Evolutionary conservation across 2,888 invertebrate genomes (phyloP).

Genomic region (Thysanoteuthis rhombus): DNA sequence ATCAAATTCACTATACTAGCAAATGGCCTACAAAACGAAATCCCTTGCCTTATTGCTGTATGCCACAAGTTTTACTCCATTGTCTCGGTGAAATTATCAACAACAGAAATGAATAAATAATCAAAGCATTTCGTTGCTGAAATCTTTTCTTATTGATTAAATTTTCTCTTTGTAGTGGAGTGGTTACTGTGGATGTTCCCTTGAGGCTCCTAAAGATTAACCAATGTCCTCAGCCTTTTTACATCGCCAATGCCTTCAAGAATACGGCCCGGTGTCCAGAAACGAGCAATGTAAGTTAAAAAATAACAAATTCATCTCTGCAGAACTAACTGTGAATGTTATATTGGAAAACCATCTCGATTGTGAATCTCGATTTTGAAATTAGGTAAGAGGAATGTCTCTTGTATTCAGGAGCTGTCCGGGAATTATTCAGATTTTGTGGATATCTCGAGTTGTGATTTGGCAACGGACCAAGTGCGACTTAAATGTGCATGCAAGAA

Average conservation of each 20-base stretch:
- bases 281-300: conserved; percentile 84
- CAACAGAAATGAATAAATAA: background rate
- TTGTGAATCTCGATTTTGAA: no score
- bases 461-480: no score
- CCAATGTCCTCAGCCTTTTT: conserved; percentile 86
- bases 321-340: no score
- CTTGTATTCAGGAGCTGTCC: no score
- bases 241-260: conserved; percentile 90
- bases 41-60: background rate
- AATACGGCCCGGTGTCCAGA: conserved; percentile 92
- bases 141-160: background rate
- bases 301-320: no score
- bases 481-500: no score
- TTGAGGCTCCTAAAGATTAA: conserved; percentile 89
- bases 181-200: conserved; percentile 92
- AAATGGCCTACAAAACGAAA: background rate
- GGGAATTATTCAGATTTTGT: no score
- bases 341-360: no score
- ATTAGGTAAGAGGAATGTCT: no score
- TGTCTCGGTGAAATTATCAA: background rate
- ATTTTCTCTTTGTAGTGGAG: conserved; percentile 77
- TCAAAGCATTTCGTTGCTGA: background rate
- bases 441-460: no score
- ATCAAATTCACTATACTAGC: no score
- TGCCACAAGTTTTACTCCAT: background rate